Evolutionary conservation across 2,888 invertebrate species (phyloP).

Genomic region (Tachystola acroxantha): DNA sequence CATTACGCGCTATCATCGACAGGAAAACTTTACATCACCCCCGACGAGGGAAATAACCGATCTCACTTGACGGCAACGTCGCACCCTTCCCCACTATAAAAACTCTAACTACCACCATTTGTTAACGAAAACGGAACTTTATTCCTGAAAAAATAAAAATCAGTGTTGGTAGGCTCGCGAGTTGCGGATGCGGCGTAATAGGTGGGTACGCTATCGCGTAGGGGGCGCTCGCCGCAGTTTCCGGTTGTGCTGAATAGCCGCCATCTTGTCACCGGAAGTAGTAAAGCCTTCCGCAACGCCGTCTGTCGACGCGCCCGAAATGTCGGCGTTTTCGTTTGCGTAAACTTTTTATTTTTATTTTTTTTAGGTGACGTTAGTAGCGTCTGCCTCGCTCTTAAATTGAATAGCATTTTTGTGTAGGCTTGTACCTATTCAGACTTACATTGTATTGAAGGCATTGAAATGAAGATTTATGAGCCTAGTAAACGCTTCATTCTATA

Average conservation of each 20-base stretch:
- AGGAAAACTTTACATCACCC: conserved; percentile 69
- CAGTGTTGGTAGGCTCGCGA: background rate
- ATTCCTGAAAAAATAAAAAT: background rate
- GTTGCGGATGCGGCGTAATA: background rate
- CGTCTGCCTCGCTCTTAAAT: background rate
- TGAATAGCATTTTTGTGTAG: no score
- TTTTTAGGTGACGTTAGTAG: conserved; percentile 10
- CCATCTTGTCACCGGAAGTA: conserved; percentile 76
- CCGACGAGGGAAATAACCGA: conserved; percentile 67
- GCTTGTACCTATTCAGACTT: no score
- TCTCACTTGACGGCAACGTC: conserved; percentile 52
- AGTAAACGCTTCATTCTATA: no score
- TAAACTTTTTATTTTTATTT: conserved; percentile 23
- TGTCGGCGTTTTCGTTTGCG: conserved; percentile 35
- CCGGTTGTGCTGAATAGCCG: conserved; percentile 63
- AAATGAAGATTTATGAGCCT: no score
- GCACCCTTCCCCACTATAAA: background rate
- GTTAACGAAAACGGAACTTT: no score
- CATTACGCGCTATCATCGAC: conserved; percentile 59
- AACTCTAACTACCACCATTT: background rate
- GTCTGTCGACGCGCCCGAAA: conserved; percentile 48
- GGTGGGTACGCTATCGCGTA: background rate
- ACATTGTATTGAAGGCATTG: no score
- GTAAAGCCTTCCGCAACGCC: conserved; percentile 73
- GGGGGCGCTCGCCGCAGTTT: conserved; percentile 59